Base-by-base conservation (phyloP, 2,888 invertebrate genomes). In the Fabriciana adippe region DNA sequence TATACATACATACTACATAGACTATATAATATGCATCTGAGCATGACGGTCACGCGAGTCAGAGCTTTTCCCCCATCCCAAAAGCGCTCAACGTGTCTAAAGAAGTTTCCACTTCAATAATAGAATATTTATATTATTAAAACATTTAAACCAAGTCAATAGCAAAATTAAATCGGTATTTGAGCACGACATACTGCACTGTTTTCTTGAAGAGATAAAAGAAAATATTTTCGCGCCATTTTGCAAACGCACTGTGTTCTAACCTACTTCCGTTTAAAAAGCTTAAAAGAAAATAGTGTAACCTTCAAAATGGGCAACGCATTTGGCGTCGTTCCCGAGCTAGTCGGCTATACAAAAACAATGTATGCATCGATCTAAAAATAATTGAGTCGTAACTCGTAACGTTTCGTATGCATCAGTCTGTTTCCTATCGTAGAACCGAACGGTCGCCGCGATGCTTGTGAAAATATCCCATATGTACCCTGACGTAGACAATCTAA, bases 401-500 rank as follows among this genome's bases (percentile, higher is more conserved):
- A 66, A 41, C 35, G 35, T 41, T 72, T 64, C 74, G 72, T 57
- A 63, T 69, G 63, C 73, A 64, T 59, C 79, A 83, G 84, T 84
- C 68, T 73, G 73, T 72, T 74, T 72, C 68, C 73, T 73, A 81
- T 77, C 79, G 76, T 79, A 78, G 79, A 55, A 68, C 73, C 56
- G 83, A 64, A 72, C 83, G 84, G 81, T 76, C 77, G 89, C 78
- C 57, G 62, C 60, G 57, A 69, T 89, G 89, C 74, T 90, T 69
- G 85, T 88, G 71, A 91, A 91, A 80, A 80, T 89, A 14, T 76
- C 85, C 16, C 51, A 61, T 0, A 50, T 53, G 35, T 88, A 86
- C 63, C 85, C 85, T 11, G 89, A 90, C 76, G 86, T 89, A 0
- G 90, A 89, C 68, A 89, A 90, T 89, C 70, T 90, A 67, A 80